Conservation (phyloP, 1,140 invertebrate species). For the Eurosta solidaginis region DNA sequence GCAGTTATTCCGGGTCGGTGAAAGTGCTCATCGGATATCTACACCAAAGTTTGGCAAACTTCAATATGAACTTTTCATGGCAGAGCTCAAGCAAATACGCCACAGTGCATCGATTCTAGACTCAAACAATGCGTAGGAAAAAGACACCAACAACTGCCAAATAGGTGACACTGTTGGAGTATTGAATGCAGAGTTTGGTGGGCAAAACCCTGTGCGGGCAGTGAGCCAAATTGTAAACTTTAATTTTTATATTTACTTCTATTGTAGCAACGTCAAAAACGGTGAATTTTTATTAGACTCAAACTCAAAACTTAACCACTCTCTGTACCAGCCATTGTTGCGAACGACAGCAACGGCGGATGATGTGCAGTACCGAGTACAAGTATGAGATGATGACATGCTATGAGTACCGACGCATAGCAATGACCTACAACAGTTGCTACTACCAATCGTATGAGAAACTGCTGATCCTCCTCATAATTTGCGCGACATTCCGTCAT, state of each 20-base stretch:
- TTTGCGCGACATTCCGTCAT: not conserved
- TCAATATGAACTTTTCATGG: no score
- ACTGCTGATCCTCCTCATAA: not conserved
- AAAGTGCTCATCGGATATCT: no score
- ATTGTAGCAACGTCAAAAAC: not conserved
- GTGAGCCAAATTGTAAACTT: slow-evolving; percentile 16
- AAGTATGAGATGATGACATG: not conserved
- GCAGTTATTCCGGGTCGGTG: no score
- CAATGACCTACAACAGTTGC: not conserved
- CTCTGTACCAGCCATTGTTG: not conserved
- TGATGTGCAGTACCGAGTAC: no score
- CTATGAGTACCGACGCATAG: not conserved
- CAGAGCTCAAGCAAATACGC: no score
- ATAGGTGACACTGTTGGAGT: not conserved
- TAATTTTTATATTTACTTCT: slow-evolving; percentile 26
- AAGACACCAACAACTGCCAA: not conserved
- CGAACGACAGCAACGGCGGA: not conserved
- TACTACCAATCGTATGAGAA: not conserved
- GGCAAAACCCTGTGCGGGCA: not conserved
- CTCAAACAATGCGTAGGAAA: not conserved
- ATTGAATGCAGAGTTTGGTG: not conserved
- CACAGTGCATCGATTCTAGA: not conserved
- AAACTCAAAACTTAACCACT: not conserved
- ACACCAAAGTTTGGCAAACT: no score
- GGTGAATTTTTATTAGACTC: not conserved